Conservation (phyloP, 2,113 vertebrate species). For the Talpa occidentalis region DNA sequence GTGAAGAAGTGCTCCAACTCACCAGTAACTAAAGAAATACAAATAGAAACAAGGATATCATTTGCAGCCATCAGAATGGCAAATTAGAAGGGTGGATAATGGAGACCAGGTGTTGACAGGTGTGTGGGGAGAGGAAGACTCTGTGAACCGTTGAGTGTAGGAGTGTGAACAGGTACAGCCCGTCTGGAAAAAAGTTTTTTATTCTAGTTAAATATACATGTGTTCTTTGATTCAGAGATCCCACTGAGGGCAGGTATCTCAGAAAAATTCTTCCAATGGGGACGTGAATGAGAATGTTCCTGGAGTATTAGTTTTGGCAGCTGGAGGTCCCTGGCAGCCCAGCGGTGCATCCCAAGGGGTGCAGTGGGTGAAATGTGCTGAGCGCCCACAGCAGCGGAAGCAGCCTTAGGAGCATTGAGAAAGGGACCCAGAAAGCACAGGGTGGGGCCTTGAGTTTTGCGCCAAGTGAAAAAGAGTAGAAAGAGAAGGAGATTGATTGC, state of each 20-base stretch:
- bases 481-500: neutral
- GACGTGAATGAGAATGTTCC: neutral
- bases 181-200: constrained; percentile 51
- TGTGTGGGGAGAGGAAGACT: constrained; percentile 22
- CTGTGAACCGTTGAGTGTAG: neutral
- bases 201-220: constrained; percentile 56
- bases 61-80: constrained; percentile 49
- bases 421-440: rapidly evolving
- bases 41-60: neutral
- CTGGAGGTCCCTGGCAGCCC: neutral
- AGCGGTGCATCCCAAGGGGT: neutral
- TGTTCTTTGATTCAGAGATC: constrained; percentile 7
- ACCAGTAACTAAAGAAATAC: neutral
- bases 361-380: rapidly evolving
- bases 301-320: neutral
- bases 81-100: constrained; percentile 55
- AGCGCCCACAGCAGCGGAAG: neutral
- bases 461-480: neutral
- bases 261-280: neutral
- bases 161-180: constrained; percentile 64
- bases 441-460: neutral
- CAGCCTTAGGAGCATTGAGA: neutral
- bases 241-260: neutral
- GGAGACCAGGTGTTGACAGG: constrained; percentile 37
- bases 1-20: neutral